phyloP scores from a whole-genome alignment of 2,797 vertebrate species.

The Chrysocyon brachyurus region DNA sequence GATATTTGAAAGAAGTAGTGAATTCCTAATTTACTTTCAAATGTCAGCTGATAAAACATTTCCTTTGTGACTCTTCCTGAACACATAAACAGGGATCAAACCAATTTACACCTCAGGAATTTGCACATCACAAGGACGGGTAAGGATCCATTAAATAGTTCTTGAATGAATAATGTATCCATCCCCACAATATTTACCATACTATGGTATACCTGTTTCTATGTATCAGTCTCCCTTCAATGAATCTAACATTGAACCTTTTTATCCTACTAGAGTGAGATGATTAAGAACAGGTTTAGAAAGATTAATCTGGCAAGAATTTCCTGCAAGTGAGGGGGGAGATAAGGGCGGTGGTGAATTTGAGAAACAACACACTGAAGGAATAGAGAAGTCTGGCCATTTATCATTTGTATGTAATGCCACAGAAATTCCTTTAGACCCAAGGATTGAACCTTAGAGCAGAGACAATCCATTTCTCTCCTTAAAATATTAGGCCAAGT shows the following conservation, averaged over 20 bases:
- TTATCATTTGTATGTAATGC: not conserved
- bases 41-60: not conserved
- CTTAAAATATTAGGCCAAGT: slow-evolving; percentile 39
- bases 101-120: not conserved
- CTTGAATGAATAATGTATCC: not conserved
- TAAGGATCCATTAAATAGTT: slow-evolving; percentile 45
- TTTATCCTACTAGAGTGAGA: slow-evolving; percentile 13
- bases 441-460: not conserved
- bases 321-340: not conserved
- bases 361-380: slow-evolving; percentile 39
- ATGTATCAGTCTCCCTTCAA: not conserved
- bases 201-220: not conserved
- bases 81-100: not conserved
- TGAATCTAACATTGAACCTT: not conserved
- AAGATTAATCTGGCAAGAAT: slow-evolving; percentile 57
- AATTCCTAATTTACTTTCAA: slow-evolving; percentile 24
- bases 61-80: slow-evolving; percentile 49
- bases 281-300: slow-evolving; percentile 8
- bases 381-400: not conserved
- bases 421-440: slow-evolving; percentile 46
- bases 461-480: not conserved
- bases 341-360: not conserved
- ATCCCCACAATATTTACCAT: not conserved
- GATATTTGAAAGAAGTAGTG: not conserved
- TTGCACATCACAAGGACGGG: not conserved